Conservation (phyloP, 2,888 invertebrate species). For the Tetheella fluctuosa region DNA sequence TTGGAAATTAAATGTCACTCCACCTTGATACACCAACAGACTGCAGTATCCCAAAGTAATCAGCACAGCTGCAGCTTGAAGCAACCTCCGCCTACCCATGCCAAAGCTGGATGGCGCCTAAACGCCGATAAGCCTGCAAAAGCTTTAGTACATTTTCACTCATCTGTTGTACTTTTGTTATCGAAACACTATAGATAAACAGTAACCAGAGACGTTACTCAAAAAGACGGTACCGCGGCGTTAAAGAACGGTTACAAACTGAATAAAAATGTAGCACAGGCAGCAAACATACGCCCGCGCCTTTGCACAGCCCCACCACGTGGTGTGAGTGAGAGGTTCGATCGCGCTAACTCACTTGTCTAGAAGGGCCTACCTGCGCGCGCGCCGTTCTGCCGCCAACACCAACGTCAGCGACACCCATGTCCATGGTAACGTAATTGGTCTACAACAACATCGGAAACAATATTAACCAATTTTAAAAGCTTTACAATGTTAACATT, state of each 20-base stretch:
- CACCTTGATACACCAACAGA: conserved; percentile 85
- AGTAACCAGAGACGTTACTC: conserved; percentile 39
- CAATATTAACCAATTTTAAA: background rate
- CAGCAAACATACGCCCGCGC: conserved; percentile 76
- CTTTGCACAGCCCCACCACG: conserved; percentile 72
- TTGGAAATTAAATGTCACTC: conserved; percentile 78
- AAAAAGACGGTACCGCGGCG: conserved; percentile 50
- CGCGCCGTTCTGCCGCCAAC: conserved; percentile 70
- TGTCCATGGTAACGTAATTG: conserved; percentile 79
- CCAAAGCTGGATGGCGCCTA: conserved; percentile 69
- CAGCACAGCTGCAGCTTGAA: conserved; percentile 79
- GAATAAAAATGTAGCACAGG: conserved; percentile 84
- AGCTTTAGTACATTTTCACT: conserved; percentile 69
- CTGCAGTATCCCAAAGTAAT: conserved; percentile 85
- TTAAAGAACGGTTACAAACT: conserved; percentile 79
- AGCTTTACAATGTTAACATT: background rate
- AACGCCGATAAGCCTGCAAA: conserved; percentile 64
- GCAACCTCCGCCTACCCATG: conserved; percentile 77
- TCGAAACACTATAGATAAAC: conserved; percentile 67
- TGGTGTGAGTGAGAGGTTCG: conserved; percentile 62
- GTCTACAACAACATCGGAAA: conserved; percentile 51
- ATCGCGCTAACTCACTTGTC: conserved; percentile 39
- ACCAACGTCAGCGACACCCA: conserved; percentile 73
- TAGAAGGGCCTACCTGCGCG: conserved; percentile 76
- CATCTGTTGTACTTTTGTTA: conserved; percentile 76